Percentiles rank a stretch among this genome's conserved stretches.
Evolutionary conservation across 2,797 vertebrate species (phyloP).

Genomic region (Sylvia borin): DNA sequence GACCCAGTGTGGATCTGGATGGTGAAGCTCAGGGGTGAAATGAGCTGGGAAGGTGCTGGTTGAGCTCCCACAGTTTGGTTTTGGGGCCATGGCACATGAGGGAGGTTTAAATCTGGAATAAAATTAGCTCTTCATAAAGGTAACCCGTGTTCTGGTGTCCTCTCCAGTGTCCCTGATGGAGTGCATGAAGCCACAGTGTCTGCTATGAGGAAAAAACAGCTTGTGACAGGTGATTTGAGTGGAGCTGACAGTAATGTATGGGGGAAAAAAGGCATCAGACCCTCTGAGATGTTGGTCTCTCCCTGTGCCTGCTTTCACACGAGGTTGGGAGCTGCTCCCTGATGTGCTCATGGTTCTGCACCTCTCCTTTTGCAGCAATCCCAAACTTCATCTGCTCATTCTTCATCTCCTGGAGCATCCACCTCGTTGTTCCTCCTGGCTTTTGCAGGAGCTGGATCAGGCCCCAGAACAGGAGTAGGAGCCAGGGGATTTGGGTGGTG

Average conservation of each 20-base stretch:
- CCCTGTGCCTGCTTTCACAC: not conserved
- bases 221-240: not conserved
- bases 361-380: not conserved
- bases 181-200: not conserved
- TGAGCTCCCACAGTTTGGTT: not conserved
- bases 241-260: not conserved
- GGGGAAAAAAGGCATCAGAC: not conserved
- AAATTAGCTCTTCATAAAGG: not conserved
- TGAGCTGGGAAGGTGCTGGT: not conserved
- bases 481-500: not conserved
- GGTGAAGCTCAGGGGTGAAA: not conserved
- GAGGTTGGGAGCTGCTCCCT: not conserved
- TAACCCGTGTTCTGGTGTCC: not conserved
- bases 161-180: not conserved
- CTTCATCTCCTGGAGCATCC: not conserved
- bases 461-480: not conserved
- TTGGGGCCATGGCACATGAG: not conserved
- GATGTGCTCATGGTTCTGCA: not conserved
- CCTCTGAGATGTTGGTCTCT: not conserved
- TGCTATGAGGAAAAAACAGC: not conserved
- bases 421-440: not conserved
- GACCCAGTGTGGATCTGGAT: fast-evolving
- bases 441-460: not conserved
- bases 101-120: not conserved
- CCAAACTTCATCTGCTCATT: not conserved